Conservation (phyloP, 2,797 vertebrate species). For the Tenualosa thibaudeaui region DNA sequence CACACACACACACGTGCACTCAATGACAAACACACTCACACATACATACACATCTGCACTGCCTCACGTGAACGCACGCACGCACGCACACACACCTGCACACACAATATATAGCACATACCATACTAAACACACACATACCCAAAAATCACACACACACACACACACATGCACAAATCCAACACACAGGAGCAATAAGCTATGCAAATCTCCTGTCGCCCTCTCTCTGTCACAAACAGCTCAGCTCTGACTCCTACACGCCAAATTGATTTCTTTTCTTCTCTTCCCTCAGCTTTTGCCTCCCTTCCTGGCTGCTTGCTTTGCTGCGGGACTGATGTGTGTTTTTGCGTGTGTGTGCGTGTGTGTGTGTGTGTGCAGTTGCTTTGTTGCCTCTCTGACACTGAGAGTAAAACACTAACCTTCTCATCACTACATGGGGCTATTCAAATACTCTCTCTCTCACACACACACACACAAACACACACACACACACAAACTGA, state of each 20-base stretch:
- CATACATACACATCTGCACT: neutral
- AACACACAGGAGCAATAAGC: slow-evolving; percentile 43
- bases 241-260: slow-evolving; percentile 29
- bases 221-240: slow-evolving; percentile 47
- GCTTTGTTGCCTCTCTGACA: neutral
- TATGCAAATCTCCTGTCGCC: slow-evolving; percentile 49
- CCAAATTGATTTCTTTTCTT: slow-evolving; percentile 49
- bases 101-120: neutral
- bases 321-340: neutral
- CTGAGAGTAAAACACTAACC: neutral
- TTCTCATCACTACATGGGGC: neutral
- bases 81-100: neutral
- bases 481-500: no score
- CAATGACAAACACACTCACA: neutral
- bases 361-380: neutral
- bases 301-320: slow-evolving; percentile 55
- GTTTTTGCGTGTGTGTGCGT: neutral
- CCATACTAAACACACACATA: neutral
- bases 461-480: no score
- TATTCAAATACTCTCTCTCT: neutral
- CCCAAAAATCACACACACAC: neutral
- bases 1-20: neutral
- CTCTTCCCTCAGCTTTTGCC: slow-evolving; percentile 15
- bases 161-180: neutral
- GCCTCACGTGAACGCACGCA: neutral